Conservation (phyloP, 2,113 vertebrate species). For the Pteronura brasiliensis region DNA sequence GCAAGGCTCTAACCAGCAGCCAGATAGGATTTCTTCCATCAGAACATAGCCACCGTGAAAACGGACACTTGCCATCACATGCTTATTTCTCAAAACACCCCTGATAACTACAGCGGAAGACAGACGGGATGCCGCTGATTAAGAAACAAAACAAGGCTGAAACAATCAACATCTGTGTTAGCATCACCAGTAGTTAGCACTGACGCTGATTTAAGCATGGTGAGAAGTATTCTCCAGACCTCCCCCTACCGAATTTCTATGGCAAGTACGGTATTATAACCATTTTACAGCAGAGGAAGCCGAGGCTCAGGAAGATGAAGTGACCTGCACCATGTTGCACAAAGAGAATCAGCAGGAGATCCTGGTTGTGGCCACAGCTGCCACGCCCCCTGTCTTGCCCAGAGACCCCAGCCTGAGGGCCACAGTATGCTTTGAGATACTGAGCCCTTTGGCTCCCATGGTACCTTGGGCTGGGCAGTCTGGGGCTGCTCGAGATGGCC, state of each 20-base stretch:
- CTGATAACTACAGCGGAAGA: not conserved
- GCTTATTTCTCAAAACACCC: not conserved
- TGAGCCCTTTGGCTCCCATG: not conserved
- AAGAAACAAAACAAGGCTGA: not conserved
- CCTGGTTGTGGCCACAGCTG: not conserved
- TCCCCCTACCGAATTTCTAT: not conserved
- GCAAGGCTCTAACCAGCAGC: not conserved
- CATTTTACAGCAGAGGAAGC: not conserved
- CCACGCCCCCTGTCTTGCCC: not conserved
- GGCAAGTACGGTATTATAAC: not conserved
- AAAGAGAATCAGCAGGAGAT: not conserved
- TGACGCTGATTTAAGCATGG: not conserved
- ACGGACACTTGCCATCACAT: not conserved
- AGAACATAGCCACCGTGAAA: not conserved
- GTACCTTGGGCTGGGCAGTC: not conserved
- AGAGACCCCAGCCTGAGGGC: not conserved
- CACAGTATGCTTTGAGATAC: not conserved
- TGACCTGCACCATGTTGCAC: fast-evolving
- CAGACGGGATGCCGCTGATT: fast-evolving
- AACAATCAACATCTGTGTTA: too few relatives aligned
- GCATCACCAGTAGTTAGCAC: too few relatives aligned
- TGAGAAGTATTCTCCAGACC: not conserved
- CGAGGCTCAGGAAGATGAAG: not conserved
- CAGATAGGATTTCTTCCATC: not conserved
- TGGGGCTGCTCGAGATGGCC: too few relatives aligned